A percentile compares a stretch with the other conserved stretches of the same genome.
These are phyloP conservation scores for Epinephelus moara DNA, from an alignment of 2,113 vertebrate genomes.

Conservation along the genomic window DNA sequence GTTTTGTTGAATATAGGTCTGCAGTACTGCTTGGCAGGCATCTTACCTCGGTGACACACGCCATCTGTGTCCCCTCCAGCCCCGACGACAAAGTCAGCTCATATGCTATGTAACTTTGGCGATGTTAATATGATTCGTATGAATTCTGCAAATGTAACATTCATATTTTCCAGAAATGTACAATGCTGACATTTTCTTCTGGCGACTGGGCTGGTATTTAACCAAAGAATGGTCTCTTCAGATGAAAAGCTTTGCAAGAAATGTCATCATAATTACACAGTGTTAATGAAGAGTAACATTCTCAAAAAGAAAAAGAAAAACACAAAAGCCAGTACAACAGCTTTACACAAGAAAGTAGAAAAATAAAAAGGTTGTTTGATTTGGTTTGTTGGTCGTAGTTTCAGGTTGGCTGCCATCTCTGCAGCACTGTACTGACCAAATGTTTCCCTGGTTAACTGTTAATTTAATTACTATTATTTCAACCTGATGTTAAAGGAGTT, in stretches of 20 bases:
- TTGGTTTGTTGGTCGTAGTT: slow-evolving; percentile 14
- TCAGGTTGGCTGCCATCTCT: slow-evolving; percentile 33
- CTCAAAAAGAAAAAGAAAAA: background rate
- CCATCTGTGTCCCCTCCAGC: too few species aligned
- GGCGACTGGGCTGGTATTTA: background rate
- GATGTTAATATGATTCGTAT: too few species aligned
- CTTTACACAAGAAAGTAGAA: background rate
- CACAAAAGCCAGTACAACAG: background rate
- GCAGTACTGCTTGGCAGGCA: too few species aligned
- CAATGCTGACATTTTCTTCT: too few species aligned
- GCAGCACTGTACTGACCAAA: background rate
- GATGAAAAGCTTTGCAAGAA: background rate
- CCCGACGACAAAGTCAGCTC: too few species aligned
- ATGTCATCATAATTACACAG: background rate
- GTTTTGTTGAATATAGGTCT: too few species aligned
- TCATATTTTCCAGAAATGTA: too few species aligned
- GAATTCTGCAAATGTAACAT: too few species aligned
- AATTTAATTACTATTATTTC: slow-evolving; percentile 46
- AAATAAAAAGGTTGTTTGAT: slow-evolving; percentile 12
- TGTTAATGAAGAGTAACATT: background rate
- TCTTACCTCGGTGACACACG: too few species aligned
- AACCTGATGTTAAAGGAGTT: slow-evolving; percentile 32
- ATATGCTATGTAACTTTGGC: too few species aligned
- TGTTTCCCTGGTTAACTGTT: slow-evolving; percentile 29
- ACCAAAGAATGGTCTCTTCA: background rate